Evolutionary conservation across 2,888 invertebrate genomes (phyloP).

Genomic region (Dioctria linearis): DNA sequence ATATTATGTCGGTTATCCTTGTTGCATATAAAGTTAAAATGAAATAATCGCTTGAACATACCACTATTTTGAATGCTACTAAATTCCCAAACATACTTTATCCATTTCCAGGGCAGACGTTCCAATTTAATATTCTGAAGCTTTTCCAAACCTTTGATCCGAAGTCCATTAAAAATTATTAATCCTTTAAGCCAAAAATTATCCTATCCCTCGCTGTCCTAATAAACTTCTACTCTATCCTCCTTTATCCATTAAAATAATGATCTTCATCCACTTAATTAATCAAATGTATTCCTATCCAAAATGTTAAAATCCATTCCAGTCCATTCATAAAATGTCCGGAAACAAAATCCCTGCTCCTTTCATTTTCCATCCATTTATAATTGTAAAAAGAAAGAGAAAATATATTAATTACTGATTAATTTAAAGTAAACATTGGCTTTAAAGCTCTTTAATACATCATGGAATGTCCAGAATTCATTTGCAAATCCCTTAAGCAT

Average conservation of each 20-base stretch:
- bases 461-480: conserved; percentile 49
- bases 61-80: conserved; percentile 35
- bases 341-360: conserved; percentile 58
- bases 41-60: conserved; percentile 48
- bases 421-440: conserved; percentile 49
- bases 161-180: conserved; percentile 48
- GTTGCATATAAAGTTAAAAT: conserved; percentile 27
- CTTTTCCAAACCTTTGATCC: conserved; percentile 36
- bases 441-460: conserved; percentile 45
- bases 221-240: conserved; percentile 53
- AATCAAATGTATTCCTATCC: conserved; percentile 55
- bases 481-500: conserved; percentile 13
- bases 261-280: conserved; percentile 54
- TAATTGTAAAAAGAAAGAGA: conserved; percentile 59
- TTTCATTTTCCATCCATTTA: conserved; percentile 57
- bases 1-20: conserved; percentile 27
- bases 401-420: conserved; percentile 57
- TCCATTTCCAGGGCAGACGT: conserved; percentile 37
- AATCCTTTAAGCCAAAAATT: neutral
- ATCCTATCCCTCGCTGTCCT: conserved; percentile 57
- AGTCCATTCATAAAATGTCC: conserved; percentile 58
- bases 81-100: conserved; percentile 32
- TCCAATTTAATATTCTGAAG: conserved; percentile 35
- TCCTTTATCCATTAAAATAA: conserved; percentile 50
- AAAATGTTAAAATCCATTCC: conserved; percentile 57